phyloP scores from a whole-genome alignment of 2,888 invertebrate species.

The Cloeon dipterum region DNA sequence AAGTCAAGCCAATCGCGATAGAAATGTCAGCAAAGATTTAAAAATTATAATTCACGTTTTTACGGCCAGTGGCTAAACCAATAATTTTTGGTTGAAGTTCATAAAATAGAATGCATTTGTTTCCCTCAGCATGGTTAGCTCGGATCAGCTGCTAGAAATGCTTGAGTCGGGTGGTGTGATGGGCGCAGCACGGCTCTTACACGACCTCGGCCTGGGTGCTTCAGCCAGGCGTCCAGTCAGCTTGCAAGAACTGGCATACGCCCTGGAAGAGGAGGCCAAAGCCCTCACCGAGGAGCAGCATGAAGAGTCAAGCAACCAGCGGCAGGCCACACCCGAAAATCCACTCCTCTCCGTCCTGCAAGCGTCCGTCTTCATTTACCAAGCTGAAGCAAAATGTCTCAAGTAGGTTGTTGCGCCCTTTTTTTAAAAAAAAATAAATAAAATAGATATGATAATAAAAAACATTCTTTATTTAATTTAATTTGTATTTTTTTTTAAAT shows the following conservation, averaged over 20 bases:
- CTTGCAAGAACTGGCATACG: constrained; percentile 34
- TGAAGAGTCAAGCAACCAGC: constrained; percentile 14
- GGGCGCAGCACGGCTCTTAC: constrained; percentile 35
- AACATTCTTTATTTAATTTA: no score
- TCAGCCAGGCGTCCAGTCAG: constrained; percentile 24
- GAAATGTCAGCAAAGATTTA: no score
- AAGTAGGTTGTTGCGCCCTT: constrained; percentile 19
- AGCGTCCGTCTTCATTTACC: constrained; percentile 40
- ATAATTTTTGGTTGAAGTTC: no score
- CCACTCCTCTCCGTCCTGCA: constrained; percentile 28
- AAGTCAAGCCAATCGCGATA: no score
- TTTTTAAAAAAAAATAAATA: no score
- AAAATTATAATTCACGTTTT: no score
- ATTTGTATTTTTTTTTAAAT: no score
- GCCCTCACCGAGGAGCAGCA: constrained; percentile 18
- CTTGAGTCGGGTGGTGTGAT: constrained; percentile 48
- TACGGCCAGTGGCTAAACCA: no score
- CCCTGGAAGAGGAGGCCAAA: constrained; percentile 41
- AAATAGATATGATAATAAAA: no score
- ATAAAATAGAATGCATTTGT: no score
- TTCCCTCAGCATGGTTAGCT: not conserved
- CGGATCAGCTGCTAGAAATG: constrained; percentile 28
- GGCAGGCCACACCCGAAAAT: constrained; percentile 21
- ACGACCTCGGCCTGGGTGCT: constrained; percentile 37
- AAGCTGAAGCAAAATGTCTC: constrained; percentile 36